A percentile compares a stretch with the other conserved stretches of the same genome.
Conservation (phyloP, 2,888 invertebrate species). For the Dione vanillae region DNA sequence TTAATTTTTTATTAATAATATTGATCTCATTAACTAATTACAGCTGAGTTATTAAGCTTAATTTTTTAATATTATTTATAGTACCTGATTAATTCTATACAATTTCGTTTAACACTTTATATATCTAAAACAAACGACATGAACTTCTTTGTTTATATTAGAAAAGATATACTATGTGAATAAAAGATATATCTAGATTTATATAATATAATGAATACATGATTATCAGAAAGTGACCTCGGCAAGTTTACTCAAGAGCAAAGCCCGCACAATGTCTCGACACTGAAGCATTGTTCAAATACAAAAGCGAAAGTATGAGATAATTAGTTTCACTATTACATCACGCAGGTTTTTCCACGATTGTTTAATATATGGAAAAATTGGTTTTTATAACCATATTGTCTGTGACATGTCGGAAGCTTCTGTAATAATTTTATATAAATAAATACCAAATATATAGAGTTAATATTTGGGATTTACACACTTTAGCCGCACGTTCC, state of each 20-base stretch:
- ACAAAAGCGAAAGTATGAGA: constrained; percentile 83
- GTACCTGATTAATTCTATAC: too few relatives aligned
- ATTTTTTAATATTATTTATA: too few relatives aligned
- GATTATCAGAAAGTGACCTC: constrained; percentile 45
- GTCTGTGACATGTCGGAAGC: constrained; percentile 64
- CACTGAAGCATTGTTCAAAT: constrained; percentile 75
- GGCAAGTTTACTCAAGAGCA: constrained; percentile 43
- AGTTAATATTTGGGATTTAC: too few relatives aligned
- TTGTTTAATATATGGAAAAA: constrained; percentile 66
- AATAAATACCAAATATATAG: neutral
- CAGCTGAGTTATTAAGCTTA: too few relatives aligned
- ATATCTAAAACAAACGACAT: too few relatives aligned
- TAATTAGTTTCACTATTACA: constrained; percentile 83
- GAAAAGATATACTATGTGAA: too few relatives aligned
- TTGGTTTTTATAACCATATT: constrained; percentile 58
- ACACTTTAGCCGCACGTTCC: too few relatives aligned
- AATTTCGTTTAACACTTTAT: too few relatives aligned
- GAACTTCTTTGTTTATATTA: too few relatives aligned
- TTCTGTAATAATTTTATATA: constrained; percentile 16
- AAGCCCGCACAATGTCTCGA: constrained; percentile 59
- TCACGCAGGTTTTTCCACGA: constrained; percentile 76
- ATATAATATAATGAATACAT: constrained; percentile 3
- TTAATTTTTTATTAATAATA: too few relatives aligned
- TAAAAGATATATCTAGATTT: neutral
- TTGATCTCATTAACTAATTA: too few relatives aligned